Percentiles rank a stretch among this genome's conserved stretches.
These are phyloP conservation scores for Fregata magnificens DNA, from an alignment of 2,113 vertebrate genomes.

Conservation along the genomic window DNA sequence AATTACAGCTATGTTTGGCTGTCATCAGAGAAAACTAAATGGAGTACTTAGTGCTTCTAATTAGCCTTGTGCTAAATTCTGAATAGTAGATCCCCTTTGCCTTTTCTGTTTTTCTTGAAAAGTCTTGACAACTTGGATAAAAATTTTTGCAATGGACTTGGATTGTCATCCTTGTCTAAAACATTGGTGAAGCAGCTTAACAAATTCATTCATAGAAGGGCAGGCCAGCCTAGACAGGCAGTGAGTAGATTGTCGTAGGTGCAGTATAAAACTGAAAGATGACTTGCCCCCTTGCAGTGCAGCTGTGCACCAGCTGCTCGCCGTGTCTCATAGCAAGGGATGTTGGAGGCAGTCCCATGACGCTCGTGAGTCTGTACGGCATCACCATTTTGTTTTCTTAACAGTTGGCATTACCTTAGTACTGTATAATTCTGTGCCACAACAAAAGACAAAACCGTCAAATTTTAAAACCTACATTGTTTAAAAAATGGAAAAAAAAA, in stretches of 20 bases:
- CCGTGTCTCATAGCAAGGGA: not conserved
- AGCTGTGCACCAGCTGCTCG: not conserved
- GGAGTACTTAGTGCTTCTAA: slow-evolving; percentile 47
- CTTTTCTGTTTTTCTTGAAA: not conserved
- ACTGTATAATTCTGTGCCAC: slow-evolving; percentile 47
- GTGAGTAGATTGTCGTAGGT: not conserved
- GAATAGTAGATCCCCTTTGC: not conserved
- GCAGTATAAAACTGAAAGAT: not conserved
- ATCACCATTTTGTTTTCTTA: not conserved
- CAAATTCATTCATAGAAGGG: not conserved
- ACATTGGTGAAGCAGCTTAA: slow-evolving; percentile 51
- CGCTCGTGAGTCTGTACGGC: slow-evolving; percentile 37
- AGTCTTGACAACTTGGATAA: not conserved
- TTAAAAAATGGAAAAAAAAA: not conserved
- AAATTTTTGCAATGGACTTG: not conserved
- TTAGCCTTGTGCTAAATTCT: not conserved
- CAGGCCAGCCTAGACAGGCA: slow-evolving; percentile 6
- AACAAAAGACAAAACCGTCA: not conserved
- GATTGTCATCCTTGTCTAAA: not conserved
- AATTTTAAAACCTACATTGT: not conserved
- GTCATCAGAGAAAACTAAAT: slow-evolving; percentile 4
- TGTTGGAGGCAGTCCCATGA: slow-evolving; percentile 35
- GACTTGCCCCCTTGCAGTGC: not conserved
- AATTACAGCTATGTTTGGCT: slow-evolving; percentile 18
- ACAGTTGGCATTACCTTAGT: slow-evolving; percentile 51